Percentiles rank a stretch among this genome's conserved stretches.
phyloP scores from a whole-genome alignment of 1,140 invertebrate genomes.

The Chironomus tepperi region DNA sequence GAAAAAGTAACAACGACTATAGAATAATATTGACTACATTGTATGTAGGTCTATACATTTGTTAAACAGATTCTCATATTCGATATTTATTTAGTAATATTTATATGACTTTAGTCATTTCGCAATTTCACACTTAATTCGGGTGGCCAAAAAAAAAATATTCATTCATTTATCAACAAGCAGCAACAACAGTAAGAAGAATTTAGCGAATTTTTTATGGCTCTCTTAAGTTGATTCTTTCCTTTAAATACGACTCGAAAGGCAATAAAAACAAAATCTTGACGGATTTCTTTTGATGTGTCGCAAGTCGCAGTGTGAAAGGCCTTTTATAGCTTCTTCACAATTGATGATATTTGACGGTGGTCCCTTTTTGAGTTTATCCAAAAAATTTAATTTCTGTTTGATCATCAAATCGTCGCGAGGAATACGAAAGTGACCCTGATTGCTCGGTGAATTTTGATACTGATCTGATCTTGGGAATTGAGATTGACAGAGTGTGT shows the following conservation, averaged over 20 bases:
- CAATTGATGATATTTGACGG: conserved; percentile 1
- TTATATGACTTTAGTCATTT: background rate
- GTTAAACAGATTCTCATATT: too few relatives aligned
- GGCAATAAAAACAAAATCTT: background rate
- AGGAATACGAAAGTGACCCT: too few relatives aligned
- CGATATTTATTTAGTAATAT: too few relatives aligned
- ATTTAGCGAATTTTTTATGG: conserved; percentile 10
- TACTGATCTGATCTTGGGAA: too few relatives aligned
- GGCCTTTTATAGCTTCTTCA: conserved; percentile 12
- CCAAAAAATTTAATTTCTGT: background rate
- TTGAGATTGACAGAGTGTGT: too few relatives aligned
- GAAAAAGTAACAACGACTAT: too few relatives aligned
- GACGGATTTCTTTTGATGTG: background rate
- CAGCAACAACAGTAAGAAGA: background rate
- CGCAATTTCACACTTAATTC: conserved; percentile 13
- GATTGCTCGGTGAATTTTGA: too few relatives aligned
- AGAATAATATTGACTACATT: too few relatives aligned
- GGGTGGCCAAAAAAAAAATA: background rate
- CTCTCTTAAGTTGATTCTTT: background rate
- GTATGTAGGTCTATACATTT: too few relatives aligned
- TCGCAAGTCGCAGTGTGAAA: conserved; percentile 10
- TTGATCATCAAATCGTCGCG: too few relatives aligned
- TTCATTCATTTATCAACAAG: background rate
- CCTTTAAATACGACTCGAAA: background rate
- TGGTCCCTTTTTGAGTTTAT: background rate